A percentile compares a stretch with the other conserved stretches of the same genome.
Evolutionary conservation across 2,888 invertebrate species (phyloP).

Genomic region (Stratiomys singularior): DNA sequence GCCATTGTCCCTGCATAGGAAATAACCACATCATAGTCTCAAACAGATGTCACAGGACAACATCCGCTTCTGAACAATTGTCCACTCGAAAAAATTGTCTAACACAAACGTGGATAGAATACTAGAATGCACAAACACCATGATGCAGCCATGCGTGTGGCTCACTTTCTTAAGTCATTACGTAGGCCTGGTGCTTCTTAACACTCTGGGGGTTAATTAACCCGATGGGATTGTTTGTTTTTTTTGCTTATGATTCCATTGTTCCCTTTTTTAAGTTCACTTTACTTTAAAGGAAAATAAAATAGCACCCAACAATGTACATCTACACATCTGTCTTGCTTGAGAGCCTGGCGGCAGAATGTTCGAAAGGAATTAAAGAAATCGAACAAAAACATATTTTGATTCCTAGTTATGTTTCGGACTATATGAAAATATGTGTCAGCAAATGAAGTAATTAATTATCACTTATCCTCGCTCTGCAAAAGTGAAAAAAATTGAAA

Average conservation of each 20-base stretch:
- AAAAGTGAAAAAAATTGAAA: background rate
- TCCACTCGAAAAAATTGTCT: background rate
- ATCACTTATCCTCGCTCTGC: background rate
- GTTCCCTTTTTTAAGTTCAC: slow-evolving; percentile 20
- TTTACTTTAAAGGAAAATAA: background rate
- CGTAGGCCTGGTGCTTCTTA: background rate
- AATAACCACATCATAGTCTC: background rate
- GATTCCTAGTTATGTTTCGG: slow-evolving; percentile 9
- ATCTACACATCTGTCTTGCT: slow-evolving; percentile 13
- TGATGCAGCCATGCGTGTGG: slow-evolving; percentile 34
- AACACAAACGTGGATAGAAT: background rate
- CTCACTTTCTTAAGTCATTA: slow-evolving; percentile 26
- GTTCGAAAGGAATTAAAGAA: background rate
- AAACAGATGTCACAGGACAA: slow-evolving; percentile 46
- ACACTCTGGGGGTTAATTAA: slow-evolving; percentile 45
- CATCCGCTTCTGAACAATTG: slow-evolving; percentile 38
- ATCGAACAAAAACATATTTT: slow-evolving; percentile 24
- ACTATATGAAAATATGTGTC: background rate
- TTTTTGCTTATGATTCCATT: slow-evolving; percentile 10
- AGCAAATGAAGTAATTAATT: slow-evolving; percentile 38
- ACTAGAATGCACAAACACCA: background rate
- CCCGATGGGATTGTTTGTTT: slow-evolving; percentile 13
- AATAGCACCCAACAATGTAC: slow-evolving; percentile 14
- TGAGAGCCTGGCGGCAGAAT: background rate
- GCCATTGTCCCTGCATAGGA: too few relatives aligned